Evolutionary conservation across 2,113 vertebrate species (phyloP).

Genomic region (Gorilla gorilla): DNA sequence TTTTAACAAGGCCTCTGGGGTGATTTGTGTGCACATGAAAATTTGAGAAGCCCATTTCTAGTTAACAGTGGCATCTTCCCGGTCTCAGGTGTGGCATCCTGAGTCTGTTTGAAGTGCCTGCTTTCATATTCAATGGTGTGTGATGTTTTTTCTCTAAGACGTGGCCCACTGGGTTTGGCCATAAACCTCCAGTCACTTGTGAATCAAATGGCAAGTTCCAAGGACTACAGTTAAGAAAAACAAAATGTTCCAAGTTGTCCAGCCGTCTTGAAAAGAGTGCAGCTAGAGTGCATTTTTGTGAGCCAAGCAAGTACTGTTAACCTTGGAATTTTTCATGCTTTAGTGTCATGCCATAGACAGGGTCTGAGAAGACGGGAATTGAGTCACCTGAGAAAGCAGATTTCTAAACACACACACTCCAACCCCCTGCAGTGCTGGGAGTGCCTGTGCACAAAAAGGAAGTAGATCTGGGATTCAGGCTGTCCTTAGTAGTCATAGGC

Average conservation of each 20-base stretch:
- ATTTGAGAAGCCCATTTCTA: not conserved
- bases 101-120: not conserved
- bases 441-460: not conserved
- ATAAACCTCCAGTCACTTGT: not conserved
- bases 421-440: not conserved
- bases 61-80: not conserved
- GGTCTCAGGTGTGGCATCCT: not conserved
- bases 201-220: constrained; percentile 33
- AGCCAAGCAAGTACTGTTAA: not conserved
- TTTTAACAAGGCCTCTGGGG: not conserved
- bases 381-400: not conserved
- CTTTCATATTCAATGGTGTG: not conserved
- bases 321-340: not conserved
- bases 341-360: not conserved
- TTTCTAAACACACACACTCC: not conserved
- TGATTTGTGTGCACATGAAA: not conserved
- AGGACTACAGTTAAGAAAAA: not conserved
- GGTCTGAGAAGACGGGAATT: not conserved
- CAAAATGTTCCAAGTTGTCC: not conserved
- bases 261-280: not conserved
- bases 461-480: not conserved
- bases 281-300: not conserved
- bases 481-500: not conserved
- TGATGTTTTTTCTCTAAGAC: not conserved
- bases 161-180: not conserved